phyloP scores from a whole-genome alignment of 2,888 invertebrate genomes.

The Euplexia lucipara region DNA sequence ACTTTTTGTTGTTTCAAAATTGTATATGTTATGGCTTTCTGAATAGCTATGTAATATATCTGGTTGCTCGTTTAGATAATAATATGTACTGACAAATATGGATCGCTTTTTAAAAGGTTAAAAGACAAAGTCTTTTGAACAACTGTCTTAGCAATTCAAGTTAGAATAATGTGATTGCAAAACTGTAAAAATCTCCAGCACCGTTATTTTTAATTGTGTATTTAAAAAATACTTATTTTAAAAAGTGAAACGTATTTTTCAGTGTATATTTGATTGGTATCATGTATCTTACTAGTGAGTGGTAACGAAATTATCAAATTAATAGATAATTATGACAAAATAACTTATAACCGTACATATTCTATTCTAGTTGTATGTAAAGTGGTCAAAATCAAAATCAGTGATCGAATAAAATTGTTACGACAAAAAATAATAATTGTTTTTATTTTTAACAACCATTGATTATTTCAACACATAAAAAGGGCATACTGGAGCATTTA shows the following conservation, averaged over 20 bases:
- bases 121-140: constrained; percentile 30
- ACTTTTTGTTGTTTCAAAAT: constrained; percentile 61
- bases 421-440: constrained; percentile 76
- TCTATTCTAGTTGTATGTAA: constrained; percentile 84
- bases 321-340: constrained; percentile 66
- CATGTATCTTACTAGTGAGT: constrained; percentile 64
- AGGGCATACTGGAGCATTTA: too few relatives aligned
- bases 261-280: constrained; percentile 51
- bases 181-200: neutral
- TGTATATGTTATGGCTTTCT: constrained; percentile 74
- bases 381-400: constrained; percentile 83
- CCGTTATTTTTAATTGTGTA: constrained; percentile 10
- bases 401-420: constrained; percentile 91
- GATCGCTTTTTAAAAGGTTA: constrained; percentile 6
- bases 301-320: constrained; percentile 72
- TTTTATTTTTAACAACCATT: constrained; percentile 49
- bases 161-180: neutral
- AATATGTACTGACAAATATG: constrained; percentile 44
- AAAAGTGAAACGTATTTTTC: constrained; percentile 29
- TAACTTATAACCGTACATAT: constrained; percentile 80
- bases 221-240: constrained; percentile 34
- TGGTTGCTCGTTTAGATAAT: constrained; percentile 54
- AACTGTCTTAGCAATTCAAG: neutral
- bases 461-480: too few relatives aligned
- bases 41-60: constrained; percentile 73